Percentiles rank a stretch among this genome's conserved stretches.
Evolutionary conservation across 1,140 invertebrate genomes (phyloP).

Genomic region (Philotrypesis tridentata): DNA sequence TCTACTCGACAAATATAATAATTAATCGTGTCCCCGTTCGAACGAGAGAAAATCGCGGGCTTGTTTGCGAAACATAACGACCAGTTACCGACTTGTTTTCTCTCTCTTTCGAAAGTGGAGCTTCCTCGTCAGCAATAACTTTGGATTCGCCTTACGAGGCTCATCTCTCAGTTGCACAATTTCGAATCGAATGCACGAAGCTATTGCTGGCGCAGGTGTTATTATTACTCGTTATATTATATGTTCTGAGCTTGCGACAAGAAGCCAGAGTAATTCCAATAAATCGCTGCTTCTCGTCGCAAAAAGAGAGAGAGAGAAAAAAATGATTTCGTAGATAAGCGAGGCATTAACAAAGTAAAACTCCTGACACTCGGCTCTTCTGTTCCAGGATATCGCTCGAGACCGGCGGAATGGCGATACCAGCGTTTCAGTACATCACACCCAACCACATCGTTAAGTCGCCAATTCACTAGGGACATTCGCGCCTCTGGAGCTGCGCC

Average conservation of each 20-base stretch:
- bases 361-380: conserved; percentile 48
- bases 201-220: conserved; percentile 17
- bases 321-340: not conserved
- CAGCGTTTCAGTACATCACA: conserved; percentile 92
- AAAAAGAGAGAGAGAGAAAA: conserved; percentile 12
- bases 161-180: not conserved
- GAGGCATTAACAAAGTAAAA: not conserved
- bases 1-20: not conserved
- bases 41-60: not conserved
- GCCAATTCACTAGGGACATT: conserved; percentile 85
- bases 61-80: not conserved
- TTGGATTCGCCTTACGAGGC: not conserved
- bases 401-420: conserved; percentile 90
- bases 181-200: not conserved
- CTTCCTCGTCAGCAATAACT: conserved; percentile 15
- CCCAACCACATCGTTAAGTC: conserved; percentile 94
- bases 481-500: not conserved
- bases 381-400: conserved; percentile 93
- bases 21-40: not conserved
- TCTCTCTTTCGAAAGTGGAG: conserved; percentile 33
- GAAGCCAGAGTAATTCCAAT: not conserved
- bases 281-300: not conserved
- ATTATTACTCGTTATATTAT: not conserved
- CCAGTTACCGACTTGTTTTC: not conserved
- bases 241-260: not conserved